Evolutionary conservation across 1,140 invertebrate species (phyloP), one percentile per base, ranked within the genome.

Genomic region (Holcopasites calliopsidis): DNA sequence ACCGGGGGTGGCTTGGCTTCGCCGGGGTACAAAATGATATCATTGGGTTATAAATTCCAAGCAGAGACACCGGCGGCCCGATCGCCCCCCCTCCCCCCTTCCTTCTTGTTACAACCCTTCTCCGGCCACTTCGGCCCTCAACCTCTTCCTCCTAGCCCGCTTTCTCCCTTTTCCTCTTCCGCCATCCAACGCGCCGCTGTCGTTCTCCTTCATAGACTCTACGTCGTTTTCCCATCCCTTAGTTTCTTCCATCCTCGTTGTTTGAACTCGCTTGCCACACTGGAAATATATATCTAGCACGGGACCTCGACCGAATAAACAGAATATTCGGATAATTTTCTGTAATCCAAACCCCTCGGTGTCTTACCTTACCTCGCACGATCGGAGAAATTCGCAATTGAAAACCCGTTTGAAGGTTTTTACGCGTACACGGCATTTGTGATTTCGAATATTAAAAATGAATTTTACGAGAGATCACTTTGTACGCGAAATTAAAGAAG

Each of bases 41-140:
- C 90, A 91, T 91, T 90, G 89, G 88, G 89, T 90, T 89, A 90
- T 91, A 90, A 91, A 91, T 91, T 91, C 85, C 85, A 85, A 89
- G 86, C 88, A 87, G 88, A 90, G 89, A 90, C 88, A 90, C 86
- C 80, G 77, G 65, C 85, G 82, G 83, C 83, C 85, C 82, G 88
- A 90, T 88, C 88, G 87, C 71, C 78, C 76, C 71, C 85, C 70
- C 69, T 72, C 66, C 62, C 76, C 64, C 73, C 77, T 81, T 85
- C 83, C 77, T 81, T 85, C 83, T 86, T 86, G 85, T 84, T 86
- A 87, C 83, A 87, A 88, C 86, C 88, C 87, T 90, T 88, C 88
- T 84, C 81, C 70, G 49, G 62, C 77, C 83, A 78, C 77, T 82
- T 75, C 69, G 57, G 71, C 81, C 75, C 87, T 79, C 84, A 50